A percentile compares a stretch with the other conserved stretches of the same genome.
These are phyloP conservation scores for Pituophis catenifer DNA, from an alignment of 2,113 vertebrate species.

Conservation along the genomic window DNA sequence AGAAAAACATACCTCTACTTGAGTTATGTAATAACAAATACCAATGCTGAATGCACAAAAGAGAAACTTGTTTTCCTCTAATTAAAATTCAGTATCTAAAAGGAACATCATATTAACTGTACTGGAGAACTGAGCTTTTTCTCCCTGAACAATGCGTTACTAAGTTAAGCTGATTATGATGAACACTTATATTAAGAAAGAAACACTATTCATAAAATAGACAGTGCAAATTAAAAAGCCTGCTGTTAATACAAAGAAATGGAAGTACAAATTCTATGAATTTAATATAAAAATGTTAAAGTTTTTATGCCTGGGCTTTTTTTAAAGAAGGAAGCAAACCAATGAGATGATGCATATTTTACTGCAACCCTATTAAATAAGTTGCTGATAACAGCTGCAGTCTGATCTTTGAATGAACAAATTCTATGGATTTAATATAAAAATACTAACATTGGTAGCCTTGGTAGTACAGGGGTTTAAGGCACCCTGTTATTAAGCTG, in stretches of 20 bases:
- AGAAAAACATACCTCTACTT: constrained; percentile 14
- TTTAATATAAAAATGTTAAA: background rate
- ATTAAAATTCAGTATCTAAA: constrained; percentile 4
- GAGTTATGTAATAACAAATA: constrained; percentile 15
- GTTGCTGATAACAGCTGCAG: constrained; percentile 12
- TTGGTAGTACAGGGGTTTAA: too few relatives aligned
- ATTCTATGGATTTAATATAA: background rate
- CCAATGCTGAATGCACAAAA: background rate
- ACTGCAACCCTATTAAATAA: constrained; percentile 22
- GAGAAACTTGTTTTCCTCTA: constrained; percentile 1
- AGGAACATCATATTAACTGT: constrained; percentile 2
- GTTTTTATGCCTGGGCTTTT: background rate
- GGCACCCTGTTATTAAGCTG: too few relatives aligned
- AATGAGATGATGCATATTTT: background rate
- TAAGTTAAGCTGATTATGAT: background rate
- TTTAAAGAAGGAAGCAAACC: background rate
- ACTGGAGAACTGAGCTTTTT: background rate
- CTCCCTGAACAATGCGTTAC: background rate
- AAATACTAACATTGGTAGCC: background rate
- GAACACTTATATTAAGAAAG: constrained; percentile 8
- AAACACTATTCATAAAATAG: background rate
- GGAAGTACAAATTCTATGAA: background rate
- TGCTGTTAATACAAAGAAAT: background rate
- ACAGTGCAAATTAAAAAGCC: constrained; percentile 9
- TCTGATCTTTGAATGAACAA: background rate